Base-by-base conservation (phyloP, 2,888 invertebrate species). In the Drosophila rellima region DNA sequence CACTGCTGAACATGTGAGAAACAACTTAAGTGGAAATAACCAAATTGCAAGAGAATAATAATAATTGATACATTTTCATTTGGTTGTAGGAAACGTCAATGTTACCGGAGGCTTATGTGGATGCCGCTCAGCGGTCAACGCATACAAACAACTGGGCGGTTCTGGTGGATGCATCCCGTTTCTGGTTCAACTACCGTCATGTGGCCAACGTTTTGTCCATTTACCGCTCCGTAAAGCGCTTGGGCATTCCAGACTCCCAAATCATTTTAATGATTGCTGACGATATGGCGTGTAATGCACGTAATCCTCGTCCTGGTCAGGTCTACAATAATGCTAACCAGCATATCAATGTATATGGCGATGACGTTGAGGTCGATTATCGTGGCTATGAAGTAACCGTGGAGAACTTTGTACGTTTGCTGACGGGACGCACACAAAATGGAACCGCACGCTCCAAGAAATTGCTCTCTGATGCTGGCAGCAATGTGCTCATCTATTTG, bases 81-180 rank as follows among this genome's bases (percentile, higher is more conserved):
- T 56, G 26, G 7, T 15, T 35, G 3, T 8, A 74, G 59, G 76
- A 82, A 11, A 77, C 72, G 1, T 57, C 86, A 15, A 55, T 74
- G 39, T 48, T 92, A 3, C 92, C 92, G 1, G 89, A 90, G 45
- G 85, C 87, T 51, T 92, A 82, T 80, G 88, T 92, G 2, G 88
- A 92, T 15, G 85, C 90, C 6, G 82, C 91, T 0, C 91, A 91
- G 39, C 82, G 90, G 8, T 91, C 92, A 2, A 90, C 90, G 0
- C 99, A 99, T 91, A 98, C 99, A 0, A 99, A 99, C 91, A 99
- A 99, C 93, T 99, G 99, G 99, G 99, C 99, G 0, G 99, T 99
- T 13, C 93, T 99, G 59, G 99, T 99, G 0, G 99, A 99, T 92
- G 99, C 99, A 0, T 99, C 99, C 0, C 94, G 99, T 62, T 99